Evolutionary conservation across 2,888 invertebrate species (phyloP).

Genomic region (Agonopterix heracliana): DNA sequence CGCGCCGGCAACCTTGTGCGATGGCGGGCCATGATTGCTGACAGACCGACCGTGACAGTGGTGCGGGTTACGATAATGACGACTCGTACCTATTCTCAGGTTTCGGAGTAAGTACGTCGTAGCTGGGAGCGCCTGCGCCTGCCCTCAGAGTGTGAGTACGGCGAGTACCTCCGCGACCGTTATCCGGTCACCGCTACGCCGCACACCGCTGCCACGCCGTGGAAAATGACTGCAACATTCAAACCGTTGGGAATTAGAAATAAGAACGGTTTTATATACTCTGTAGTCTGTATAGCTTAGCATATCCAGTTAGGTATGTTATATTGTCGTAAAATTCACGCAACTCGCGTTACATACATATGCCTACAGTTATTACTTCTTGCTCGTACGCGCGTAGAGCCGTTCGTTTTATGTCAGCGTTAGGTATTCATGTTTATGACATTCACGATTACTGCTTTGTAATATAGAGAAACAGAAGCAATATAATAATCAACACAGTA

Average conservation of each 20-base stretch:
- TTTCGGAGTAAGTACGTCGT: constrained; percentile 39
- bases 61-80: constrained; percentile 57
- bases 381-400: not conserved
- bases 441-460: no score
- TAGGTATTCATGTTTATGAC: not conserved
- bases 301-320: constrained; percentile 16
- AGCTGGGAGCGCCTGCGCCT: constrained; percentile 29
- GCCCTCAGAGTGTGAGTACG: constrained; percentile 55
- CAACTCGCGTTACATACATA: constrained; percentile 6
- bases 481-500: not conserved
- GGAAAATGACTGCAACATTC: constrained; percentile 42
- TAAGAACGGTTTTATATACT: constrained; percentile 32
- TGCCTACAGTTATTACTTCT: constrained; percentile 4
- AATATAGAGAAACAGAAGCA: no score
- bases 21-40: constrained; percentile 46
- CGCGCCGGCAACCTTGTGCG: constrained; percentile 56
- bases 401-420: no score
- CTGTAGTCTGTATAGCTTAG: constrained; percentile 7
- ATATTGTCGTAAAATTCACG: constrained; percentile 17
- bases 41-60: constrained; percentile 67
- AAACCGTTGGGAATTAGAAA: constrained; percentile 44
- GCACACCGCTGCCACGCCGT: constrained; percentile 31
- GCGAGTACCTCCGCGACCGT: constrained; percentile 58
- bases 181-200: constrained; percentile 66
- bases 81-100: constrained; percentile 27